These are phyloP conservation scores for Diploscapter pachys DNA, from an alignment of 1,140 invertebrate genomes.

Conservation along the genomic window DNA sequence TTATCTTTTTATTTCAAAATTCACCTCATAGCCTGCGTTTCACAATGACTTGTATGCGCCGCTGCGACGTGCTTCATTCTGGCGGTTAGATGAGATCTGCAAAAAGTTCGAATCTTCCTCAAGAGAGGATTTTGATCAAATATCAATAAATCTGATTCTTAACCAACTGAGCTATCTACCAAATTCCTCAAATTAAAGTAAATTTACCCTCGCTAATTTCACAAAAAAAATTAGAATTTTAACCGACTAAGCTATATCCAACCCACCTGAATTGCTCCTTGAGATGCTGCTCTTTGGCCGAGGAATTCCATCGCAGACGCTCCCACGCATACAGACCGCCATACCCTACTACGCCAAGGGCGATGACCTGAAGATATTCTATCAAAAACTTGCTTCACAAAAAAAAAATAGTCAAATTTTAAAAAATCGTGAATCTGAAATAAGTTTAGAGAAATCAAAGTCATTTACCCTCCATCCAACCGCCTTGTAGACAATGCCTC, in stretches of 20 bases:
- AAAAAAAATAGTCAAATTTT: too few species aligned
- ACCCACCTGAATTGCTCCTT: conserved; percentile 85
- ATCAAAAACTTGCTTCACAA: too few species aligned
- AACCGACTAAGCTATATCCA: too few species aligned
- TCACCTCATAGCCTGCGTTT: conserved; percentile 94
- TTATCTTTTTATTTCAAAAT: conserved; percentile 44
- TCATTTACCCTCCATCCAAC: conserved; percentile 79
- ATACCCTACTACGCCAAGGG: conserved; percentile 78
- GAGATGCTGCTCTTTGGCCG: conserved; percentile 87
- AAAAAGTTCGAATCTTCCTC: too few species aligned
- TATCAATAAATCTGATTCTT: too few species aligned
- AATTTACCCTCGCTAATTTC: too few species aligned
- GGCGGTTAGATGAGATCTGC: conserved; percentile 74
- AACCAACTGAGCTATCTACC: too few species aligned
- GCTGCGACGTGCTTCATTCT: conserved; percentile 93
- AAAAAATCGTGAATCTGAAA: neutral
- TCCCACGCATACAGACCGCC: conserved; percentile 90
- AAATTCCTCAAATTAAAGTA: too few species aligned
- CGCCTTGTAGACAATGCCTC: conserved; percentile 89
- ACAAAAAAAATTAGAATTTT: too few species aligned
- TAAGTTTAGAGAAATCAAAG: too few species aligned
- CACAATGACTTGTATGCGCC: conserved; percentile 94
- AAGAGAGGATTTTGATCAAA: too few species aligned
- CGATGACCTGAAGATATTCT: conserved; percentile 66
- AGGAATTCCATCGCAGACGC: conserved; percentile 93